These are phyloP conservation scores for Atta cephalotes DNA, from an alignment of 1,140 invertebrate genomes.

Conservation along the genomic window DNA sequence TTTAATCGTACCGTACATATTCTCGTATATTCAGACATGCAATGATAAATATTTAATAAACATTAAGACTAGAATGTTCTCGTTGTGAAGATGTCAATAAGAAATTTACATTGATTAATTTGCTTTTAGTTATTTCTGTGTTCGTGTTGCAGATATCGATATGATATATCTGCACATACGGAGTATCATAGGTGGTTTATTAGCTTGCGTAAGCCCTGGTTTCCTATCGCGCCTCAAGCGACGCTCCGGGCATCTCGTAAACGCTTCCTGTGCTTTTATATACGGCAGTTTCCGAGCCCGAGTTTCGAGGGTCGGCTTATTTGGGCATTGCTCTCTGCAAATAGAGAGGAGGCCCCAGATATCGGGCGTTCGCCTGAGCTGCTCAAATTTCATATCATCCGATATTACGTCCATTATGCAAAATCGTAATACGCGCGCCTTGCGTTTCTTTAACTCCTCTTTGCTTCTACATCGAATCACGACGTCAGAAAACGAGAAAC, in stretches of 20 bases:
- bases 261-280: constrained; percentile 13
- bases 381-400: constrained; percentile 22
- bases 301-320: constrained; percentile 35
- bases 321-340: constrained; percentile 39
- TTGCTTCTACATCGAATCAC: neutral
- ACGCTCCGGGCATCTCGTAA: constrained; percentile 29
- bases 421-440: neutral
- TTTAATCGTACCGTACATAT: neutral
- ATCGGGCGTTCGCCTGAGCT: neutral
- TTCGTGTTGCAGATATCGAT: neutral
- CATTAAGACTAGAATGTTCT: neutral
- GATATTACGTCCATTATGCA: constrained; percentile 47
- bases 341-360: constrained; percentile 11
- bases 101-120: neutral
- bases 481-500: constrained; percentile 2
- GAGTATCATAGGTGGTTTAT: constrained; percentile 25
- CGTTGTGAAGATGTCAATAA: too few relatives aligned
- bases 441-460: neutral
- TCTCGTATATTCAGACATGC: neutral
- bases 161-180: neutral
- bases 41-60: neutral
- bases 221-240: neutral
- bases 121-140: neutral
- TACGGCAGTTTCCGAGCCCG: constrained; percentile 11
- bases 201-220: constrained; percentile 17